Conservation (phyloP, 2,888 invertebrate species). For the Phymatocera aterrima region DNA sequence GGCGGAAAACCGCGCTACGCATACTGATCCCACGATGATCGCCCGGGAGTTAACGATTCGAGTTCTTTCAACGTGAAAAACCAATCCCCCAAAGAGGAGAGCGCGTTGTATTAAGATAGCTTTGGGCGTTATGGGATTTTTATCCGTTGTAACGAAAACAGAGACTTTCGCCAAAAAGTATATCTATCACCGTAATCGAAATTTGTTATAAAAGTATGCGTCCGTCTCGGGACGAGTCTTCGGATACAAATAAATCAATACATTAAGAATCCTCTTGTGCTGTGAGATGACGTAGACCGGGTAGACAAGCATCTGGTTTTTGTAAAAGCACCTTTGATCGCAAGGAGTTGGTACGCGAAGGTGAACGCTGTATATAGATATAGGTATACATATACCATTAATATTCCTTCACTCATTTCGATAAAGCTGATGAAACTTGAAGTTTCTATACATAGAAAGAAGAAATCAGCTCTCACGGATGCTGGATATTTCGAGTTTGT, state of each 20-base stretch:
- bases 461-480: neutral
- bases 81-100: neutral
- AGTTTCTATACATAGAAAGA: neutral
- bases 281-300: conserved; percentile 16
- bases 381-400: neutral
- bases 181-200: no score
- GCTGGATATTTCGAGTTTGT: conserved; percentile 16
- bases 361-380: conserved; percentile 1
- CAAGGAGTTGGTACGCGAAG: neutral
- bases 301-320: conserved; percentile 4
- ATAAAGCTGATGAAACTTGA: conserved; percentile 17
- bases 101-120: neutral
- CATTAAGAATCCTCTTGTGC: conserved; percentile 16
- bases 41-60: neutral
- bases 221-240: no score
- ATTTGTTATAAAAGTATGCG: no score
- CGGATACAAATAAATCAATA: no score
- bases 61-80: neutral
- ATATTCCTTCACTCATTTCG: neutral
- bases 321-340: conserved; percentile 9
- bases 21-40: conserved; percentile 39
- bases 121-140: neutral
- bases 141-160: no score
- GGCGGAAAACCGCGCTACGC: conserved; percentile 22
- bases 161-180: no score